phyloP scores from a whole-genome alignment of 2,888 invertebrate species.

The Acleris emargana region DNA sequence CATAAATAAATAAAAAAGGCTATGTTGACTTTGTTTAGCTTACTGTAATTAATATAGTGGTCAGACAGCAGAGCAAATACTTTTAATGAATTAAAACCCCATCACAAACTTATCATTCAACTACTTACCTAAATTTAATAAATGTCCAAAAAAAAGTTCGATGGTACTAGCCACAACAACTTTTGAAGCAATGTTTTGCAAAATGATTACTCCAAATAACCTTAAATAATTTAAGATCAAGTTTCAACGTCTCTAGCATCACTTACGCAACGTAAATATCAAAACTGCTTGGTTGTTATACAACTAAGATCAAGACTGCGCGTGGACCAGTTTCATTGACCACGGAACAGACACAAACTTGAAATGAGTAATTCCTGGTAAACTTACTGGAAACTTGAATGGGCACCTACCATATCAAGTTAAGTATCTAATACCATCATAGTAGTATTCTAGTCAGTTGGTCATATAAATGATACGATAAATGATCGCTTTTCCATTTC shows the following conservation, averaged over 20 bases:
- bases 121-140: no score
- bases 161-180: not conserved
- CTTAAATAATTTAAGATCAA: constrained; percentile 3
- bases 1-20: no score
- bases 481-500: no score
- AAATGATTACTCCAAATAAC: not conserved
- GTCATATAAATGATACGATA: no score
- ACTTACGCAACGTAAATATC: constrained; percentile 32
- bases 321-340: constrained; percentile 52
- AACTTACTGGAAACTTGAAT: constrained; percentile 44
- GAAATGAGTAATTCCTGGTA: constrained; percentile 45
- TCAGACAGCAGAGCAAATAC: no score
- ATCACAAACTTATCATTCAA: no score
- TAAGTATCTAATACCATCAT: no score
- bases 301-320: constrained; percentile 27
- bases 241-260: constrained; percentile 3
- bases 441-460: no score
- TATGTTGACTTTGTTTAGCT: no score
- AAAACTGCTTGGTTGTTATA: constrained; percentile 34
- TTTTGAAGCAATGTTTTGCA: not conserved
- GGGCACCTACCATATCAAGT: constrained; percentile 15
- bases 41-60: no score
- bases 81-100: no score
- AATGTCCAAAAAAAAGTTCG: no score
- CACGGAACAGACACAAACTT: constrained; percentile 54